phyloP scores from a whole-genome alignment of 2,888 invertebrate genomes.

The Cylindroiulus punctatus region DNA sequence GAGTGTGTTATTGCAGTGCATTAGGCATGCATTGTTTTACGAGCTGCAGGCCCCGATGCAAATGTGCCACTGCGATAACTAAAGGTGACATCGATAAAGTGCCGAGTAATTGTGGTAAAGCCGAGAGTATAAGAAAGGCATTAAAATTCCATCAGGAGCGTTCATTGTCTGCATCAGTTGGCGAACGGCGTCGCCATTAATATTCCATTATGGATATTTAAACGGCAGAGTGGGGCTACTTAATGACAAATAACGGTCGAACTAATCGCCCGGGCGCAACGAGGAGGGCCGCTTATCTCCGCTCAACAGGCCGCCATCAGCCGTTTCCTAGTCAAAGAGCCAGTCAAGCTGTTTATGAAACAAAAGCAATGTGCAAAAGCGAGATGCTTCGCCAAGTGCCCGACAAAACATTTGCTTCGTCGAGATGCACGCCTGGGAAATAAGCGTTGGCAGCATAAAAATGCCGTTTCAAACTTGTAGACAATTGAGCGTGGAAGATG shows the following conservation, averaged over 20 bases:
- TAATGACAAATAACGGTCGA: slow-evolving; percentile 18
- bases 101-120: slow-evolving; percentile 1
- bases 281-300: neutral
- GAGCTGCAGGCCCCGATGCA: neutral
- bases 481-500: too few species aligned
- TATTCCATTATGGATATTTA: slow-evolving; percentile 18
- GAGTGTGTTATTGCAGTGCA: neutral
- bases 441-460: too few species aligned
- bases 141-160: neutral
- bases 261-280: neutral
- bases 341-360: too few species aligned
- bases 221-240: slow-evolving; percentile 9
- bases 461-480: too few species aligned
- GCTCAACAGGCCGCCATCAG: slow-evolving; percentile 18
- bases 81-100: slow-evolving; percentile 18
- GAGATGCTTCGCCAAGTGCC: too few species aligned
- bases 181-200: slow-evolving; percentile 18
- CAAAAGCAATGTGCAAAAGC: too few species aligned
- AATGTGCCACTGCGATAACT: neutral
- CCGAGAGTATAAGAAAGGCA: slow-evolving; percentile 11
- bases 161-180: slow-evolving; percentile 1
- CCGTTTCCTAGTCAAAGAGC: neutral
- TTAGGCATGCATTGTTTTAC: neutral
- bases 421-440: too few species aligned
- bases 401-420: too few species aligned